A percentile compares a stretch with the other conserved stretches of the same genome.
phyloP scores from a whole-genome alignment of 2,113 vertebrate species.

The Oenanthe oenanthe region DNA sequence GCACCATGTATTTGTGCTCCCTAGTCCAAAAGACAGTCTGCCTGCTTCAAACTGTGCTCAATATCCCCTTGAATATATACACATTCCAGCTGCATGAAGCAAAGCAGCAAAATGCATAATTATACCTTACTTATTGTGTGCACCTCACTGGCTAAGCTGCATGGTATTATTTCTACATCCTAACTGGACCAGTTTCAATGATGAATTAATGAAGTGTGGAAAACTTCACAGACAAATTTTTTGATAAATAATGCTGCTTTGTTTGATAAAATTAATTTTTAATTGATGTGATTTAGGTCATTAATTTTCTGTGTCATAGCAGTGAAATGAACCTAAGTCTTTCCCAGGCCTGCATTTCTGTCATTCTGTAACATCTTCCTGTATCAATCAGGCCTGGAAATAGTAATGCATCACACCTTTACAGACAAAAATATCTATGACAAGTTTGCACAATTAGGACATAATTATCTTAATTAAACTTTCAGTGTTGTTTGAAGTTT shows the following conservation, averaged over 20 bases:
- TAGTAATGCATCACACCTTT: not conserved
- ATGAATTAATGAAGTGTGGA: not conserved
- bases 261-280: not conserved
- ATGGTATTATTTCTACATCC: not conserved
- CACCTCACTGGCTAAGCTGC: not conserved
- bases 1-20: not conserved
- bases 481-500: not conserved
- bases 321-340: not conserved
- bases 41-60: not conserved
- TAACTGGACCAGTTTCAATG: not conserved
- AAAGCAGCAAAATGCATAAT: not conserved
- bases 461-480: not conserved
- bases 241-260: not conserved
- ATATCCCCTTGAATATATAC: not conserved
- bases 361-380: not conserved
- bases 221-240: not conserved
- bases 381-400: not conserved
- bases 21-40: not conserved
- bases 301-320: not conserved
- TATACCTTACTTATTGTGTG: not conserved
- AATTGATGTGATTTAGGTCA: not conserved
- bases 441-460: not conserved
- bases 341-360: not conserved
- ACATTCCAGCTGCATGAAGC: not conserved
- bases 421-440: not conserved